Percentiles rank a stretch among this genome's conserved stretches.
phyloP scores from a whole-genome alignment of 2,797 vertebrate species.

The Eulemur rubriventer region DNA sequence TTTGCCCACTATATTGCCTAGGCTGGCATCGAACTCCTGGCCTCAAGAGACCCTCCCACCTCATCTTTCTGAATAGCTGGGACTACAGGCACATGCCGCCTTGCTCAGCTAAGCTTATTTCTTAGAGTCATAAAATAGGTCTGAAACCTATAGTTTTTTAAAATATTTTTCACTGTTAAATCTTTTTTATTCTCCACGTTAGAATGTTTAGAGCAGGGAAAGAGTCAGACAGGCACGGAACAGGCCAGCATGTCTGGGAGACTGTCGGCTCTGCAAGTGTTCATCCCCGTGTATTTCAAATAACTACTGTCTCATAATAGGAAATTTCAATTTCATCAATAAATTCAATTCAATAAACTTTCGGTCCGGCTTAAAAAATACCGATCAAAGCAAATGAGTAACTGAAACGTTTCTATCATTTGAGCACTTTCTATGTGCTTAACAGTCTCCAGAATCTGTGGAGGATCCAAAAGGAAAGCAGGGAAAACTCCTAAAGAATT shows the following conservation, averaged over 20 bases:
- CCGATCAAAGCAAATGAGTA: not conserved
- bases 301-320: not conserved
- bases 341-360: not conserved
- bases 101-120: not conserved
- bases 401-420: not conserved
- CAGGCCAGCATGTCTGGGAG: not conserved
- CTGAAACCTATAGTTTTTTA: not conserved
- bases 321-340: constrained; percentile 8
- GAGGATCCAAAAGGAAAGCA: not conserved
- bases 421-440: not conserved
- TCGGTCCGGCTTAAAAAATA: not conserved
- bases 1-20: not conserved
- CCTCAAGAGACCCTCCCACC: not conserved
- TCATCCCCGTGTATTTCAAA: not conserved
- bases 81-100: not conserved
- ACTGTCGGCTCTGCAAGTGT: not conserved
- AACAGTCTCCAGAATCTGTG: not conserved
- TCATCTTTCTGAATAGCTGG: not conserved
- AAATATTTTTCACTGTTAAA: not conserved
- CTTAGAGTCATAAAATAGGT: not conserved
- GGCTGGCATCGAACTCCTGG: not conserved
- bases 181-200: not conserved
- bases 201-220: not conserved
- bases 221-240: not conserved
- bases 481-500: not conserved